Conservation (phyloP, 2,113 vertebrate species). For the Falcunculus frontatus region DNA sequence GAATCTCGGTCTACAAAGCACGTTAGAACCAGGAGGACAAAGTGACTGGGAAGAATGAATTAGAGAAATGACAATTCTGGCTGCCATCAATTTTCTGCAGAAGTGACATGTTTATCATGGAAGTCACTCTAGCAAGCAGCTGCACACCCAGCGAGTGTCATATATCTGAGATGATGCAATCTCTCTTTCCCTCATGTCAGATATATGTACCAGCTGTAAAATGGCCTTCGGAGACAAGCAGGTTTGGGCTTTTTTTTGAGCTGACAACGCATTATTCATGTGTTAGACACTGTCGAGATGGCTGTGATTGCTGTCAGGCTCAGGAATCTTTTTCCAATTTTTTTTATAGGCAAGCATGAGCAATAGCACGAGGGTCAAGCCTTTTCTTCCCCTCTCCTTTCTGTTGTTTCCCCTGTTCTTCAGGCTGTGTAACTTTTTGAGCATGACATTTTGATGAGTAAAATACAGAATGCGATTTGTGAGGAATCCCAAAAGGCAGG, state of each 20-base stretch:
- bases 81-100: neutral
- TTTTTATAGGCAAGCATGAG: neutral
- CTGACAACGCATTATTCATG: neutral
- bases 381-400: neutral
- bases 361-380: neutral
- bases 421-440: neutral
- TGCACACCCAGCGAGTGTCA: neutral
- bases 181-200: neutral
- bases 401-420: neutral
- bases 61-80: neutral
- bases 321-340: accelerated
- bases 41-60: neutral
- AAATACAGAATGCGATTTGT: accelerated
- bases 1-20: neutral
- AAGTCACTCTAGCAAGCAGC: neutral
- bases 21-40: neutral
- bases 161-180: neutral
- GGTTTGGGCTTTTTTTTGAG: neutral
- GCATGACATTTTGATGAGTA: neutral
- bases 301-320: neutral
- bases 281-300: neutral
- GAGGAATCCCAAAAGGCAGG: neutral
- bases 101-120: neutral
- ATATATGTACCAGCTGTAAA: neutral
- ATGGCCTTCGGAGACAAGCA: neutral